Base-by-base conservation (phyloP, 1,140 invertebrate genomes). In the Dendrolimus kikuchii region DNA sequence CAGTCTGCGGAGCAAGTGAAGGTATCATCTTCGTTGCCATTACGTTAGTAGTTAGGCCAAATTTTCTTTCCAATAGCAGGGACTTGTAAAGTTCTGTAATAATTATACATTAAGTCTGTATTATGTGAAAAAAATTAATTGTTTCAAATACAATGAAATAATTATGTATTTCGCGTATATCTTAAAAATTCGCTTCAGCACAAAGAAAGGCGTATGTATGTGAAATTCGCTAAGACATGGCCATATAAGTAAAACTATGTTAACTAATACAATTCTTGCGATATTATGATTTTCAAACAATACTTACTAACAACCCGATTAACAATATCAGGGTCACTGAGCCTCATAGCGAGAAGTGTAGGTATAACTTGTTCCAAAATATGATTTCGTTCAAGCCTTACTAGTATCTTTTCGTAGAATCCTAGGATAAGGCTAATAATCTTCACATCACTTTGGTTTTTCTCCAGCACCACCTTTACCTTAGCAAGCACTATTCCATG, bases 21-120 rank as follows among this genome's bases (percentile, higher is more conserved):
- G 97, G 98, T 90, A 99, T 96, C 40, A 98, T 95, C 73, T 95
- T 92, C 0, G 95, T 98, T 0, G 97, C 97, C 92, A 99, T 94
- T 62, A 98, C 89, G 77, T 95, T 97, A 7, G 98, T 93, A 2
- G 94, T 95, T 44, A 99, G 87, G 7, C 96, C 97, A 81, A 96
- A 98, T 71, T 94, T 95, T 77, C 96, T 96, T 78, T 98, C 96
- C 70, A 92, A 92, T 58, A 99, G 88, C 93, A 99, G 94, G 66
- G 95, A 88, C 69, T 94, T 93, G 88, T 98, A 99, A 79, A 99
- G 96, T 86, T 93, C 97, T 99, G 86, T 40, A 87, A 88, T 52
- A 57, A 68, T 46, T 45, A 52, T 38, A 7, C 57, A 10, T 55
- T 45, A 55, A 46, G 37, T 49, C 46, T 49, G 38, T 51, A 57